A percentile compares a stretch with the other conserved stretches of the same genome.
These are phyloP conservation scores for Brachyistius frenatus DNA, from an alignment of 2,113 vertebrate species.

Conservation along the genomic window DNA sequence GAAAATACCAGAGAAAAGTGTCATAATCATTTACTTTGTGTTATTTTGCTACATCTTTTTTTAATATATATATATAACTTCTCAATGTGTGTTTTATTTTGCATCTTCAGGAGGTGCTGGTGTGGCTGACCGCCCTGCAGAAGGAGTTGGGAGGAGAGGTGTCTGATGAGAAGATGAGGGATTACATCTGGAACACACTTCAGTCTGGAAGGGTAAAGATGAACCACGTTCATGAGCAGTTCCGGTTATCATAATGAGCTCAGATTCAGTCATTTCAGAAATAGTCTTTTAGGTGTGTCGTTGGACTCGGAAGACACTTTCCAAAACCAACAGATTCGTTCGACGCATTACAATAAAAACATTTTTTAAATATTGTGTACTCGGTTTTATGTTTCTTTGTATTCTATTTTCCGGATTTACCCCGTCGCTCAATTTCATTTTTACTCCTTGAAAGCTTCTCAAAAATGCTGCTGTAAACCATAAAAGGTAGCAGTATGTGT, in stretches of 20 bases:
- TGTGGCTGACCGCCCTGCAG: conserved; percentile 94
- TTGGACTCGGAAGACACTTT: too few relatives aligned
- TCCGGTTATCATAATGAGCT: background rate
- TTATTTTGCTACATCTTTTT: too few relatives aligned
- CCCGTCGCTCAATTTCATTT: background rate
- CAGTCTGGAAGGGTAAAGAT: conserved; percentile 94
- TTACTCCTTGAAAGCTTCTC: background rate
- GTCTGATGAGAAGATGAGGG: conserved; percentile 92
- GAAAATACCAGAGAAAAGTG: too few relatives aligned
- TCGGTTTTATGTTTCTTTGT: too few relatives aligned
- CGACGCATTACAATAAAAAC: too few relatives aligned
- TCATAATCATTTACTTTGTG: too few relatives aligned
- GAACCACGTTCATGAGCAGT: too few relatives aligned
- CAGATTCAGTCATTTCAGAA: background rate
- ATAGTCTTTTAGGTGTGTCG: too few relatives aligned
- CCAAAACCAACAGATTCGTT: too few relatives aligned
- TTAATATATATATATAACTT: background rate
- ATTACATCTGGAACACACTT: conserved; percentile 99
- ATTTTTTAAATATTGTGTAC: too few relatives aligned
- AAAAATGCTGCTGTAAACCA: background rate
- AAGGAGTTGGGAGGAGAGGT: conserved; percentile 95
- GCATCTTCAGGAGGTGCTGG: conserved; percentile 91
- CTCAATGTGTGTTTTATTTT: background rate
- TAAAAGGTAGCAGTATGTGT: background rate
- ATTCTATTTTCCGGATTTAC: too few relatives aligned